Evolutionary conservation across 2,113 vertebrate genomes (phyloP), one percentile per base, ranked within the genome.

Genomic region (Datnioides undecimradiatus): DNA sequence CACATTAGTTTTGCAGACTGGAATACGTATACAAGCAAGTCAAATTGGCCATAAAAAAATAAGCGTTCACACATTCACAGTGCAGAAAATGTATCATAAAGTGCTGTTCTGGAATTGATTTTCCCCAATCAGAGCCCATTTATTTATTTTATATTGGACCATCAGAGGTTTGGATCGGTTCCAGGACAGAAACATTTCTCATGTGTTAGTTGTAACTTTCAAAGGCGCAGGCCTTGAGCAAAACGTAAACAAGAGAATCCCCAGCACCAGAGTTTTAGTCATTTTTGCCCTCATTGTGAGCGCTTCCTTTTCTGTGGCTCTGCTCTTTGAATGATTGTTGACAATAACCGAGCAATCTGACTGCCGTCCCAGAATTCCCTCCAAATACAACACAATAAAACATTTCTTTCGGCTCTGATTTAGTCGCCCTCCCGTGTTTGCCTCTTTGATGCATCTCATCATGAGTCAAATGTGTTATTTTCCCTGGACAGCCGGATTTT

Each of bases 31-130:
- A 67, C 25, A 73, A 45, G 54, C 25, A 40, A 67, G 41, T 73
- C 57, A 60, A 73, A 73, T 48, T 55, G n/a, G 51, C 27, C 40
- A 17, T 64, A 52, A 66, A 80, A 80, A 80, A 66, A 51, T 27
- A 72, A 36, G 6, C 19, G 12, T 51, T n/a, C 14, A 57, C 12
- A 62, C 58, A 31, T 71, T 59, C 19, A 52, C 43, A 55, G 34
- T 27, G 70, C 33, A 45, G 63, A 57, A 72, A 58, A 65, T 72
- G 16, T 27, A 45, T 67, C 62, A 75, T 79, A 17, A 55, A 71
- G 8, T 29, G 19, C 40, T 71, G 71, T 72, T 49, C 34, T 31
- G 9, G 33, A 65, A 78, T 69, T 11, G 57, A 81, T 66, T 76
- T 40, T 79, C 58, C 48, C 29, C 63, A 72, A 74, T 67, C 48